Evolutionary conservation across 1,140 invertebrate species (phyloP).

Genomic region (Sminthurinus signatus): DNA sequence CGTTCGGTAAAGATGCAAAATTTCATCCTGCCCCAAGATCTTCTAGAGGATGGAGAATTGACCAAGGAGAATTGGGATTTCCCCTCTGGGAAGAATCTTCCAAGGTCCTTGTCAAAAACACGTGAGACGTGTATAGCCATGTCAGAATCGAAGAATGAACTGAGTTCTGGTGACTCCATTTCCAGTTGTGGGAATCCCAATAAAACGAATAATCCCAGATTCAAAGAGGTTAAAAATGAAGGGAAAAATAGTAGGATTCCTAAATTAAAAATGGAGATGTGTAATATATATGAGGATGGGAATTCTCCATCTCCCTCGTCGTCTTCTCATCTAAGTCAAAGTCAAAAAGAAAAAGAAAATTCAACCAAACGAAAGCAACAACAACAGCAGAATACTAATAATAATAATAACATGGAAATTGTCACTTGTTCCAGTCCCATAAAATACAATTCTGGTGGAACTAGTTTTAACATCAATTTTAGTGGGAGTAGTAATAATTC

Average conservation of each 20-base stretch:
- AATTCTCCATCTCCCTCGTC: too few species aligned
- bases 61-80: conserved; percentile 37
- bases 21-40: conserved; percentile 2
- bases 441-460: too few species aligned
- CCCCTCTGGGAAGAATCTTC: conserved; percentile 37
- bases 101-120: conserved; percentile 35
- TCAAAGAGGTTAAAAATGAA: background rate
- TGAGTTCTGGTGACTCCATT: too few species aligned
- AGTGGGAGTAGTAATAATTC: too few species aligned
- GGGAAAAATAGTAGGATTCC: background rate
- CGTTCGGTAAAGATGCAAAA: conserved; percentile 16
- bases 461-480: too few species aligned
- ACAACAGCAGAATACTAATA: too few species aligned
- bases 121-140: conserved; percentile 33
- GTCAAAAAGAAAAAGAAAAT: background rate
- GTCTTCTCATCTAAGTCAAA: background rate
- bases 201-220: conserved; percentile 1
- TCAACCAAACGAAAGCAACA: too few species aligned
- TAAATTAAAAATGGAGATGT: background rate
- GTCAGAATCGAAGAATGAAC: conserved; percentile 28
- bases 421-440: too few species aligned
- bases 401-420: too few species aligned
- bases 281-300: background rate
- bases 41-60: background rate
- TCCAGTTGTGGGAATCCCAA: too few species aligned